Evolutionary conservation across 2,888 invertebrate genomes (phyloP).

Genomic region (Phytoseiulus persimilis): DNA sequence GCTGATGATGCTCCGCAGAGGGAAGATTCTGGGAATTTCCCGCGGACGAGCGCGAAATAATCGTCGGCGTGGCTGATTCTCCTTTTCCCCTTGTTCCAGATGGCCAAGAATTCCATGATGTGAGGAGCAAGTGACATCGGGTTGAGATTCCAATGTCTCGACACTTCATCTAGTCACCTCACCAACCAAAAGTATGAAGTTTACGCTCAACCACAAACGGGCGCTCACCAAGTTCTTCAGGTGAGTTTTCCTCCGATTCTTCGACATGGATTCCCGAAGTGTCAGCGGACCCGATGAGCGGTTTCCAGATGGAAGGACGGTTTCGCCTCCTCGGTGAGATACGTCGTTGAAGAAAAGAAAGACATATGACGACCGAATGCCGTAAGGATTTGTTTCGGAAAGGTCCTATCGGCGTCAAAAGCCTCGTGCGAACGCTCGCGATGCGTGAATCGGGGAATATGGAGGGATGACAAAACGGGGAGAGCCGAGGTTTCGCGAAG

Average conservation of each 20-base stretch:
- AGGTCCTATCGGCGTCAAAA: not conserved
- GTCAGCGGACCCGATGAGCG: too few relatives aligned
- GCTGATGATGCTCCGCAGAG: not conserved
- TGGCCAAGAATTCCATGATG: not conserved
- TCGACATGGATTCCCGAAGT: too few relatives aligned
- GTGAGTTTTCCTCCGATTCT: not conserved
- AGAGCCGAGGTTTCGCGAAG: not conserved
- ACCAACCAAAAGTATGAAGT: conserved; percentile 22
- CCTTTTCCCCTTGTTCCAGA: not conserved
- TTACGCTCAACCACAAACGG: conserved; percentile 33
- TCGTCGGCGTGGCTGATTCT: not conserved
- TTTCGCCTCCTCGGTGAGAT: not conserved
- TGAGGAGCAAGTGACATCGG: not conserved
- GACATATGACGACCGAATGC: not conserved
- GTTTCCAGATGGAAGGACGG: too few relatives aligned
- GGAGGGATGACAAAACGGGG: not conserved
- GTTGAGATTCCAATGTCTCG: not conserved
- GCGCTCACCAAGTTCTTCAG: conserved; percentile 35
- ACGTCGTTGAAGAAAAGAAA: not conserved
- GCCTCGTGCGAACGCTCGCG: not conserved
- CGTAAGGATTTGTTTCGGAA: not conserved
- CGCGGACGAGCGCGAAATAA: not conserved
- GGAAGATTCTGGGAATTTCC: not conserved
- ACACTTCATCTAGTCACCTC: conserved; percentile 5
- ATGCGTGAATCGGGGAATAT: not conserved